Conservation (phyloP, 2,888 invertebrate genomes). For the Chydorus sphaericus region DNA sequence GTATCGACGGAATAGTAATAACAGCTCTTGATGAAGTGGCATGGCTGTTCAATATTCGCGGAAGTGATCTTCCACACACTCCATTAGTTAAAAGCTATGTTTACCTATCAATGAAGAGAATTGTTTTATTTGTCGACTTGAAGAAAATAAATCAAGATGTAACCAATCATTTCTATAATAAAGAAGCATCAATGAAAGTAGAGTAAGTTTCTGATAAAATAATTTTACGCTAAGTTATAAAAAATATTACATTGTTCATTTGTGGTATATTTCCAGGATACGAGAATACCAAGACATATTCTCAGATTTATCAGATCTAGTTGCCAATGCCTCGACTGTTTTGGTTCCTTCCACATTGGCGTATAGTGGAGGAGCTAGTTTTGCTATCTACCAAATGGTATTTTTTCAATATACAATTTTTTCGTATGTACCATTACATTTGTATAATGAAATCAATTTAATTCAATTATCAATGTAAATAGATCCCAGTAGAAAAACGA, state of each 20-base stretch:
- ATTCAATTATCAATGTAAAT: constrained; percentile 18
- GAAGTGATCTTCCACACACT: constrained; percentile 62
- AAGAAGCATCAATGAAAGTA: constrained; percentile 39
- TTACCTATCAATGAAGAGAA: constrained; percentile 45
- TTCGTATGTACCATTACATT: constrained; percentile 1
- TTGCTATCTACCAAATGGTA: constrained; percentile 16
- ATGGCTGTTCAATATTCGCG: constrained; percentile 78
- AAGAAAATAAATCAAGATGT: constrained; percentile 33
- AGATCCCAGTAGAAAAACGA: constrained; percentile 40
- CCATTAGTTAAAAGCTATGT: constrained; percentile 66
- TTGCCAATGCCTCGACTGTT: background rate
- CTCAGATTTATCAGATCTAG: constrained; percentile 9
- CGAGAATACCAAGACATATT: constrained; percentile 13
- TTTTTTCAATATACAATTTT: background rate
- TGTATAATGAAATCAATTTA: background rate
- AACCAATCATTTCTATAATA: constrained; percentile 37
- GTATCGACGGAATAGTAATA: constrained; percentile 62
- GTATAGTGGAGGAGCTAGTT: constrained; percentile 15
- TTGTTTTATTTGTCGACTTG: constrained; percentile 46
- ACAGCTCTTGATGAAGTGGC: constrained; percentile 77
- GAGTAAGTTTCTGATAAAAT: constrained; percentile 35
- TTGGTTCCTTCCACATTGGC: constrained; percentile 11
- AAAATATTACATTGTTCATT: too few species aligned
- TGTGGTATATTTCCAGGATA: constrained; percentile 11
- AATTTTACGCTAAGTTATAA: background rate